Evolutionary conservation across 2,113 vertebrate genomes (phyloP), one percentile per base, ranked within the genome.

Genomic region (Heterotilapia buettikoferi): DNA sequence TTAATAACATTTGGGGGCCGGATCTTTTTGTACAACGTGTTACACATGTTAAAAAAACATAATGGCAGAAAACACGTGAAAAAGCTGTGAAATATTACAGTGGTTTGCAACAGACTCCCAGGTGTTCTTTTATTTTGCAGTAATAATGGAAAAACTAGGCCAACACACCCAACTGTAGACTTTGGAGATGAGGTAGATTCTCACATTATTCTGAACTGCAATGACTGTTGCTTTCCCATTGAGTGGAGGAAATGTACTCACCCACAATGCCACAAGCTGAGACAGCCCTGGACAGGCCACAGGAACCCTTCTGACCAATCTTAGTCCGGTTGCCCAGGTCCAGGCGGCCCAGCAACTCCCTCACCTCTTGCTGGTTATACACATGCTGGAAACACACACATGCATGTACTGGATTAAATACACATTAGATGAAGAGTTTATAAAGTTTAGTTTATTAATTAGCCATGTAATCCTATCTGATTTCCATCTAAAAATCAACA

Each of bases 261-360:
- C 99, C 99, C 45, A 99, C 98, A 89, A 99, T 94, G 50, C 98
- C 98, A 92, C 95, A 98, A 78, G 98, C 99, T 83, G 97, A 96
- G 29, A 99, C 97, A 11, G 98, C 97, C 90, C 97, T 97, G 61
- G 97, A 98, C 76, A 99, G 95, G 16, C 98, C 98, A 0, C 97
- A 98, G 43, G 97, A 97, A 14, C 98, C 98, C 90, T 99, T 99
- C 91, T 99, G 98, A 31, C 97, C 97, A 83, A 98, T 98, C 92
- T 99, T 99, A 53, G 98, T 98, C 80, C 98, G 97, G 90, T 99
- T 99, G 21, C 98, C 99, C 45, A 98, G 90, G 90, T 99, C 98
- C 95, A 99, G 95, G 16, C 98, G 97, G n/a, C 98, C 97, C 43
- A 99, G 96, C 91, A 99, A 96, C 83, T 99, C 98, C 10, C 97